A percentile compares a stretch with the other conserved stretches of the same genome.
phyloP scores from a whole-genome alignment of 2,888 invertebrate species.

The Phortica magna region DNA sequence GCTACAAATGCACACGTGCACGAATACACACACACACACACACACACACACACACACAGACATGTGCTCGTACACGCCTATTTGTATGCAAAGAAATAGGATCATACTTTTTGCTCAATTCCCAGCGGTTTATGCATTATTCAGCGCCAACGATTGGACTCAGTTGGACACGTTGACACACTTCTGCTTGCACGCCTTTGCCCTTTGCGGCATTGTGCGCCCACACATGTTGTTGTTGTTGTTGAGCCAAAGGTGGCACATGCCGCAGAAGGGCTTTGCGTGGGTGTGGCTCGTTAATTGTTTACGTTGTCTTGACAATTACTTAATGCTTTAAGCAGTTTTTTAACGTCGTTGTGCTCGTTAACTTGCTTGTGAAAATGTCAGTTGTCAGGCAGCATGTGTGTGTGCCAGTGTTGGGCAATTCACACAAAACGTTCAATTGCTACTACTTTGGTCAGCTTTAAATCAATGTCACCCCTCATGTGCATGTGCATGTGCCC shows the following conservation, averaged over 20 bases:
- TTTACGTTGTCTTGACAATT: conserved; percentile 15
- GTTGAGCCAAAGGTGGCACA: background rate
- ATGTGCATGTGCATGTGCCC: background rate
- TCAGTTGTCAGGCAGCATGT: background rate
- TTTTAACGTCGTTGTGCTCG: background rate
- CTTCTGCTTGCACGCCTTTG: conserved; percentile 1
- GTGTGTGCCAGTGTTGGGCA: too few relatives aligned
- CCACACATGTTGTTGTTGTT: background rate
- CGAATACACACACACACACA: background rate
- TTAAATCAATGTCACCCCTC: background rate
- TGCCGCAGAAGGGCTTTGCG: background rate
- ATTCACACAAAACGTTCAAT: background rate
- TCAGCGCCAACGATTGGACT: conserved; percentile 36
- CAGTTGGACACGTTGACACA: conserved; percentile 31
- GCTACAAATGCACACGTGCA: background rate
- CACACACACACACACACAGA: conserved; percentile 26
- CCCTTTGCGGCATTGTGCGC: background rate
- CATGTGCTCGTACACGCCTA: background rate
- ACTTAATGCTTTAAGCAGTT: conserved; percentile 25
- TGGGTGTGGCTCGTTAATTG: conserved; percentile 23
- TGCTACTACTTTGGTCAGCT: background rate
- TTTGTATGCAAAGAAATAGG: conserved; percentile 1
- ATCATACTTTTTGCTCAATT: conserved; percentile 19
- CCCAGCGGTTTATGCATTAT: conserved; percentile 43
- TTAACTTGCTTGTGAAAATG: background rate